phyloP scores from a whole-genome alignment of 37 sponge, comb jelly and placozoan genomes.

The Bolinopsis microptera region DNA sequence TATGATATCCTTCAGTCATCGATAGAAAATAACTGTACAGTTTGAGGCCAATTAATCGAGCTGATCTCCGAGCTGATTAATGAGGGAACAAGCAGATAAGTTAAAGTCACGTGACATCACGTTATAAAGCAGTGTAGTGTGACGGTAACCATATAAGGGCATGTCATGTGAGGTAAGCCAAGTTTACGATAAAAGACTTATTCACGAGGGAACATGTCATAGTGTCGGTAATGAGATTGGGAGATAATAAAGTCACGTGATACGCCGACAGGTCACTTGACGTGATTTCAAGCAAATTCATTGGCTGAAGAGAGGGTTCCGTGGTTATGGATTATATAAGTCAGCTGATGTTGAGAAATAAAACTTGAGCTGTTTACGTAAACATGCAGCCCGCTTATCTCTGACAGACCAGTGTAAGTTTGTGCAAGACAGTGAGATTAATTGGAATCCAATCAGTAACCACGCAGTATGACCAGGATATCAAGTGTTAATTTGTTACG shows the following conservation, averaged over 20 bases:
- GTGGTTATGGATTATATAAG: neutral
- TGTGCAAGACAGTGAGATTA: no score
- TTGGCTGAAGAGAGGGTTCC: neutral
- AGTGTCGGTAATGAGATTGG: neutral
- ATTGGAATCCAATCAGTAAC: no score
- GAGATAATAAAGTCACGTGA: neutral
- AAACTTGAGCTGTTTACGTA: neutral
- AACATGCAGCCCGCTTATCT: neutral
- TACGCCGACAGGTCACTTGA: neutral
- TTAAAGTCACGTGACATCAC: neutral
- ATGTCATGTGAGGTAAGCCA: neutral
- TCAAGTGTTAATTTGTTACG: neutral
- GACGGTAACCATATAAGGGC: neutral
- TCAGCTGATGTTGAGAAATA: neutral
- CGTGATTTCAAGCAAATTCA: neutral
- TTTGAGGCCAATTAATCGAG: neutral
- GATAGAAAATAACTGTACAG: neutral
- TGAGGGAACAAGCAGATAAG: neutral
- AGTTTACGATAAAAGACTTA: constrained; percentile 25
- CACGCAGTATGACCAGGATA: neutral
- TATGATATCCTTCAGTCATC: no score
- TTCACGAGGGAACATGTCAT: constrained; percentile 1
- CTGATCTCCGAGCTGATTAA: neutral
- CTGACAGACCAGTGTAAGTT: no score
- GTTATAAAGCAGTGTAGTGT: neutral